Conservation (phyloP, 2,888 invertebrate species). For the Scaptomyza reducta region DNA sequence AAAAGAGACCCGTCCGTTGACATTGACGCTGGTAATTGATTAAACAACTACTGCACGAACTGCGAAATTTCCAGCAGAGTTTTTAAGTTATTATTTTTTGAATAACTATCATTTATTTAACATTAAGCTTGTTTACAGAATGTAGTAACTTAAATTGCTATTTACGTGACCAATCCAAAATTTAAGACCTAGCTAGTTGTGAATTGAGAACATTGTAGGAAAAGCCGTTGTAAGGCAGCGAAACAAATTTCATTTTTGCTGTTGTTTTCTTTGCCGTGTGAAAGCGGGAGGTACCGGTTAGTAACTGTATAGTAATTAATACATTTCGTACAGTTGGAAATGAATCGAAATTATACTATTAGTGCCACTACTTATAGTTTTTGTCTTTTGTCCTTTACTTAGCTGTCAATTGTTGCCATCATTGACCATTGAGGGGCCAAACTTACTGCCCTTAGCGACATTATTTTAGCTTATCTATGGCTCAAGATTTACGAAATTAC, state of each 20-base stretch:
- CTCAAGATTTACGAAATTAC: slow-evolving; percentile 72
- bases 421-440: not conserved
- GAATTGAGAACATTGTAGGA: not conserved
- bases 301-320: no score
- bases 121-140: no score
- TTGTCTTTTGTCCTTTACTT: not conserved
- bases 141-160: not conserved
- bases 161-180: not conserved
- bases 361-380: not conserved
- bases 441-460: slow-evolving; percentile 51
- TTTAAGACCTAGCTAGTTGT: no score
- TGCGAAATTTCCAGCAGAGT: not conserved
- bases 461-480: slow-evolving; percentile 61
- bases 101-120: not conserved
- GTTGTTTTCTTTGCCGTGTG: no score
- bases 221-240: not conserved
- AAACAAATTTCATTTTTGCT: no score
- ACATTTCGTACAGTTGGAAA: no score
- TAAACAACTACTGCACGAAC: slow-evolving; percentile 5
- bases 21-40: slow-evolving; percentile 4
- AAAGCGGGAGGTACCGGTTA: no score
- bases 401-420: slow-evolving; percentile 28
- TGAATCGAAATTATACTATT: no score
- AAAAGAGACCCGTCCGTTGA: not conserved
- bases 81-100: not conserved